These are phyloP conservation scores for Caenorhabditis sp. DNA, from an alignment of 2,888 invertebrate genomes.

Conservation along the genomic window DNA sequence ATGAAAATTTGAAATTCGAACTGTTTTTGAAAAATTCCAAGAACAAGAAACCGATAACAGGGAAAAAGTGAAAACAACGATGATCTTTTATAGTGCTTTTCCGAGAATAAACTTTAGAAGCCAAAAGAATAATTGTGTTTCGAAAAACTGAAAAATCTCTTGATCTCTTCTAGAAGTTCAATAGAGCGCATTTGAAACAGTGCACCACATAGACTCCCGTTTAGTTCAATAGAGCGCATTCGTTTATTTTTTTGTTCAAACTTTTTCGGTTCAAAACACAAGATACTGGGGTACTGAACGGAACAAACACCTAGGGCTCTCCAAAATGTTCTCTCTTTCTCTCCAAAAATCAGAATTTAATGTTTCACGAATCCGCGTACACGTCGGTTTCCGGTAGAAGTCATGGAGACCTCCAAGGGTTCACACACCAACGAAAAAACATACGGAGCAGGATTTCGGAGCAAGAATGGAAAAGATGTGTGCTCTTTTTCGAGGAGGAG, in stretches of 20 bases:
- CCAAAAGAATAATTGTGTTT: too few relatives aligned
- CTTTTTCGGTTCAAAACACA: neutral
- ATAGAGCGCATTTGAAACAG: too few relatives aligned
- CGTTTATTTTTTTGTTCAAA: too few relatives aligned
- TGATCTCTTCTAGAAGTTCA: too few relatives aligned
- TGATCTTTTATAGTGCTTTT: too few relatives aligned
- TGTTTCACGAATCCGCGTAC: conserved; percentile 28
- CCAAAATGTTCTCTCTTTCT: conserved; percentile 2
- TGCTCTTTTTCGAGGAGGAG: neutral
- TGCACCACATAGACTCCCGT: too few relatives aligned
- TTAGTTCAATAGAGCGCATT: too few relatives aligned
- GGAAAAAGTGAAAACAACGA: too few relatives aligned
- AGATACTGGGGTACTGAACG: neutral
- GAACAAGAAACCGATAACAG: neutral
- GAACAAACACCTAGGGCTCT: conserved; percentile 9
- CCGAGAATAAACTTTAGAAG: too few relatives aligned
- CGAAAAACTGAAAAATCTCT: too few relatives aligned
- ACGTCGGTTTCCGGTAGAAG: conserved; percentile 26
- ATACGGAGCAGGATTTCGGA: neutral
- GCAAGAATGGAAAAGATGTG: neutral
- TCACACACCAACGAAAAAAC: conserved; percentile 33
- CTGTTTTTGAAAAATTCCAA: too few relatives aligned
- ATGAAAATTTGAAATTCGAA: too few relatives aligned
- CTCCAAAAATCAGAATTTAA: conserved; percentile 8
- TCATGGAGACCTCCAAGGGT: conserved; percentile 40